phyloP scores from a whole-genome alignment of 2,888 invertebrate species.

The Drosophila gaucha region DNA sequence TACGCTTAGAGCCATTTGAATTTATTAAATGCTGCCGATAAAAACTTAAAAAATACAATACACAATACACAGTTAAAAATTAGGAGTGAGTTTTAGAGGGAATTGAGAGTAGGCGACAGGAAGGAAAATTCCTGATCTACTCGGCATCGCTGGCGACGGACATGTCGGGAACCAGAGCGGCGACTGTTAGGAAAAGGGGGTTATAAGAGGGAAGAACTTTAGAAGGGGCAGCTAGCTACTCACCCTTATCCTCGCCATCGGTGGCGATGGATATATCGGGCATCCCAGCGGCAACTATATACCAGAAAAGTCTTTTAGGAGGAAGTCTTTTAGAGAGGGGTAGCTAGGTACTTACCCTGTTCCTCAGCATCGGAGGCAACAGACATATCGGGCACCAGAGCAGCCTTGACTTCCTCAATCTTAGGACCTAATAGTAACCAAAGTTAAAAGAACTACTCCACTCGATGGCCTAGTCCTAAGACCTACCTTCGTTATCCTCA shows the following conservation, averaged over 20 bases:
- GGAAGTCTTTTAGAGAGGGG: too few species aligned
- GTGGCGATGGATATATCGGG: not conserved
- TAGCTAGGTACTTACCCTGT: conserved; percentile 1
- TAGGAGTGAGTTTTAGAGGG: conserved; percentile 8
- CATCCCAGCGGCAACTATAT: not conserved
- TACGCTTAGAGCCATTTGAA: conserved; percentile 35
- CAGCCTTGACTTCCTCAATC: not conserved
- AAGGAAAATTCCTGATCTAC: conserved; percentile 9
- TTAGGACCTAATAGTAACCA: not conserved
- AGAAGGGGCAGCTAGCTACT: not conserved
- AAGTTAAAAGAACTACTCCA: not conserved
- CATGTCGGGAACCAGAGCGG: conserved; percentile 49
- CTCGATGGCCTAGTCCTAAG: not conserved
- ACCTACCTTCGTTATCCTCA: conserved; percentile 33
- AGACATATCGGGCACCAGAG: conserved; percentile 43
- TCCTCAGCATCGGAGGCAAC: conserved; percentile 25
- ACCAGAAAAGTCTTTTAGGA: not conserved
- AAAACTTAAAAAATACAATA: conserved; percentile 65
- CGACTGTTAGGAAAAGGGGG: conserved; percentile 5
- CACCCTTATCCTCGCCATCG: not conserved
- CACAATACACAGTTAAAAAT: conserved; percentile 34
- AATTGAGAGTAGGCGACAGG: not conserved
- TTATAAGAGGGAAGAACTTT: not conserved
- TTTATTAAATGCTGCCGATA: conserved; percentile 63
- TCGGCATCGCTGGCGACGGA: conserved; percentile 62